Evolutionary conservation across 2,797 vertebrate species (phyloP).

Genomic region (Clarias laeviceps): DNA sequence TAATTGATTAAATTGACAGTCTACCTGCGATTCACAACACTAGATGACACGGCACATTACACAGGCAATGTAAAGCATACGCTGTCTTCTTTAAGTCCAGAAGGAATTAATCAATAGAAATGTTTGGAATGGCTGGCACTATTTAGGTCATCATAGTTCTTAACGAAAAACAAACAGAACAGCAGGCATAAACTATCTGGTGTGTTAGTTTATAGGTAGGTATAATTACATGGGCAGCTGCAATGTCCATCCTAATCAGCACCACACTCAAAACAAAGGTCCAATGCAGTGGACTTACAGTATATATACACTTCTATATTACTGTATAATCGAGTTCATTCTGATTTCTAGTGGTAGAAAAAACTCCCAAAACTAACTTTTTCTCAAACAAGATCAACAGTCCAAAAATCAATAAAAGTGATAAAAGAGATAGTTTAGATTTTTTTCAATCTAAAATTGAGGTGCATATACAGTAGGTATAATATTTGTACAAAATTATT

Average conservation of each 20-base stretch:
- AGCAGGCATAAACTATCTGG: neutral
- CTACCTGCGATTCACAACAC: too few relatives aligned
- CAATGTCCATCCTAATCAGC: neutral
- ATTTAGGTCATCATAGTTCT: neutral
- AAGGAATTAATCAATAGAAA: neutral
- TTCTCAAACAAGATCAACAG: neutral
- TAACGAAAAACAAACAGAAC: neutral
- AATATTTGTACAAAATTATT: too few relatives aligned
- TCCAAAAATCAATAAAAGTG: too few relatives aligned
- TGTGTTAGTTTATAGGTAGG: neutral
- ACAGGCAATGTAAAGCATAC: neutral
- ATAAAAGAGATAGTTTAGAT: too few relatives aligned
- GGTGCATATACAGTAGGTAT: too few relatives aligned
- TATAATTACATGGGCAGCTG: neutral
- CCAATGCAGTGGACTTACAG: neutral
- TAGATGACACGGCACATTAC: neutral
- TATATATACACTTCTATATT: neutral
- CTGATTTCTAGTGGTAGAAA: neutral
- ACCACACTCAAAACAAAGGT: neutral
- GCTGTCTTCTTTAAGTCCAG: neutral
- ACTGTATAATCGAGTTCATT: too few relatives aligned
- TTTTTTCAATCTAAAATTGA: too few relatives aligned
- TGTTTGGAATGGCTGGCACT: neutral
- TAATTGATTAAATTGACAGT: too few relatives aligned
- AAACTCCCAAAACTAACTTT: neutral